A percentile compares a stretch with the other conserved stretches of the same genome.
These are phyloP conservation scores for Ophonus ardosiacus DNA, from an alignment of 2,888 invertebrate genomes.

Conservation along the genomic window DNA sequence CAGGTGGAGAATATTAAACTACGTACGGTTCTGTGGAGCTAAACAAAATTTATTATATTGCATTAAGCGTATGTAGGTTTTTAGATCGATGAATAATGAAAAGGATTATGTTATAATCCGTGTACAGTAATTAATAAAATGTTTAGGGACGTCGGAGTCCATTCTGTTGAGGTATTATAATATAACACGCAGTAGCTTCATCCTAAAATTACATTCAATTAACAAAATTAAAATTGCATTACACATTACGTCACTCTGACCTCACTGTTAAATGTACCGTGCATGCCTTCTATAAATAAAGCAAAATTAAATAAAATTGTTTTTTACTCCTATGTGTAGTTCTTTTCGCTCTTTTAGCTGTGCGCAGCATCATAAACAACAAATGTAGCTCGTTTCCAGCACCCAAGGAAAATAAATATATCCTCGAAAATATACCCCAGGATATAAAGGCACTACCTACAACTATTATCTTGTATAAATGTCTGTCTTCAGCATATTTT, in stretches of 20 bases:
- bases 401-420: background rate
- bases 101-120: slow-evolving; percentile 24
- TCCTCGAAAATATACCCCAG: background rate
- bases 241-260: slow-evolving; percentile 40
- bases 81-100: slow-evolving; percentile 43
- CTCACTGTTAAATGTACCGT: slow-evolving; percentile 44
- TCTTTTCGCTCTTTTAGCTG: background rate
- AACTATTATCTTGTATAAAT: background rate
- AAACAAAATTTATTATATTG: slow-evolving; percentile 10
- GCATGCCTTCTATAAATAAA: slow-evolving; percentile 38
- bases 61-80: slow-evolving; percentile 10
- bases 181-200: slow-evolving; percentile 26
- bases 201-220: slow-evolving; percentile 46
- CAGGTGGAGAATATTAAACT: background rate
- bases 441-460: background rate
- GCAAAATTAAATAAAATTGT: slow-evolving; percentile 36
- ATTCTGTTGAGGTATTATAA: slow-evolving; percentile 40
- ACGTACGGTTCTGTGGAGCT: background rate
- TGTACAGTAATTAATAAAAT: slow-evolving; percentile 32
- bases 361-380: slow-evolving; percentile 8
- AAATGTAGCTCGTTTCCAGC: background rate
- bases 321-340: slow-evolving; percentile 10
- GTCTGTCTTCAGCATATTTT: background rate
- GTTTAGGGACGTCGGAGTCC: slow-evolving; percentile 23
- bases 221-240: slow-evolving; percentile 44